Base-by-base conservation (phyloP, 2,797 vertebrate species). In the Eulemur albifrons region DNA sequence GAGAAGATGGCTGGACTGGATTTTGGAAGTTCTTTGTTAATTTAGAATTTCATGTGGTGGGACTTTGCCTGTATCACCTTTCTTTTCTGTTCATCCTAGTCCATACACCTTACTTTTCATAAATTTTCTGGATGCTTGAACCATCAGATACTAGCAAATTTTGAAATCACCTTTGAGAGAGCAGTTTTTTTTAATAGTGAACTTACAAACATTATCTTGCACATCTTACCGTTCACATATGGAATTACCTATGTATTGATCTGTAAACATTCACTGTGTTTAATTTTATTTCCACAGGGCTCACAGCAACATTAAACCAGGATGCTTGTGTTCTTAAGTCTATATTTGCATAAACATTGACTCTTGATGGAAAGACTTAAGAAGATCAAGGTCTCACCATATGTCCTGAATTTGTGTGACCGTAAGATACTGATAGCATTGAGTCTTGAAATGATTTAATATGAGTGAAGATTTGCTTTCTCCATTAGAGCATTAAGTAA, bases 401-500 rank as follows among this genome's bases (percentile, higher is more conserved):
- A 98, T 95, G 97, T 98, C 98, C 92, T 98, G 98, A 98, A 98
- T 98, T 76, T 25, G 95, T 97, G 96, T 98, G 98, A 98, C 97
- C 97, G 80, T 97, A 97, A 98, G 96, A 98, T 98, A 97, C 80
- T 85, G 98, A 98, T 98, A 98, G 98, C 98, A 95, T 98, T 98
- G 73, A 97, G 98, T 98, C 77, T 75, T 97, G 97, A 97, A 97
- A 96, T 98, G 97, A 98, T 97, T 96, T 96, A 93, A 96, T 97
- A 97, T 8, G 98, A 98, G 98, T 98, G 98, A 98, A 95, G 98
- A 98, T 98, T 98, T 98, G 98, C 98, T 98, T 98, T 98, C 98
- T 98, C 97, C 98, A 98, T 97, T 99, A 99, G 98, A 98, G 98
- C 98, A 98, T 99, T 98, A 98, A 98, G 98, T 98, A 98, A 98